Conservation (phyloP, 1,140 invertebrate species). For the Diuraphis noxia region DNA sequence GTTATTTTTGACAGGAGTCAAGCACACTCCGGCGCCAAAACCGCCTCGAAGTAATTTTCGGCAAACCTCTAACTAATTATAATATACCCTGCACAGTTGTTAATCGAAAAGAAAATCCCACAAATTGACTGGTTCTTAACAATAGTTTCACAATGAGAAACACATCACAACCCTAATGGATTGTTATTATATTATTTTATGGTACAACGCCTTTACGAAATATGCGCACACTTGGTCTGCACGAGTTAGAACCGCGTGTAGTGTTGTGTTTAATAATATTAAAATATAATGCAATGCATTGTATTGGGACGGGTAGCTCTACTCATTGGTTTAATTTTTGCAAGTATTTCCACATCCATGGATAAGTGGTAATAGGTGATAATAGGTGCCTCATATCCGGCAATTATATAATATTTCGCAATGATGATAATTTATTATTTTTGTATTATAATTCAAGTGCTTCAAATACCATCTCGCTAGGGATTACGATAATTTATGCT, state of each 20-base stretch:
- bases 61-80: not conserved
- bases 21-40: not conserved
- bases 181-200: slow-evolving; percentile 4
- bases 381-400: not conserved
- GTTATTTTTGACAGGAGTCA: slow-evolving; percentile 19
- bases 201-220: not conserved
- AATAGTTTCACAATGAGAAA: not conserved
- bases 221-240: not conserved
- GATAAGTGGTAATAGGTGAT: too few species aligned
- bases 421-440: not conserved
- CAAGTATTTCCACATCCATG: not conserved
- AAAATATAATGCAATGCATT: not conserved
- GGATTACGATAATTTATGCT: too few species aligned
- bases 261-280: too few species aligned
- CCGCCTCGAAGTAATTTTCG: not conserved
- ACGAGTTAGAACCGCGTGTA: not conserved
- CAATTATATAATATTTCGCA: not conserved
- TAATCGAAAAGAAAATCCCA: not conserved
- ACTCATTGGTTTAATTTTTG: not conserved
- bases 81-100: not conserved
- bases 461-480: not conserved
- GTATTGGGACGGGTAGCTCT: not conserved
- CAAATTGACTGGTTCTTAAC: slow-evolving; percentile 1
- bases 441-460: not conserved
- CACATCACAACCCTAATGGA: not conserved